Evolutionary conservation across 1,140 invertebrate genomes (phyloP), one percentile per base, ranked within the genome.

Genomic region (Galendromus occidentalis): DNA sequence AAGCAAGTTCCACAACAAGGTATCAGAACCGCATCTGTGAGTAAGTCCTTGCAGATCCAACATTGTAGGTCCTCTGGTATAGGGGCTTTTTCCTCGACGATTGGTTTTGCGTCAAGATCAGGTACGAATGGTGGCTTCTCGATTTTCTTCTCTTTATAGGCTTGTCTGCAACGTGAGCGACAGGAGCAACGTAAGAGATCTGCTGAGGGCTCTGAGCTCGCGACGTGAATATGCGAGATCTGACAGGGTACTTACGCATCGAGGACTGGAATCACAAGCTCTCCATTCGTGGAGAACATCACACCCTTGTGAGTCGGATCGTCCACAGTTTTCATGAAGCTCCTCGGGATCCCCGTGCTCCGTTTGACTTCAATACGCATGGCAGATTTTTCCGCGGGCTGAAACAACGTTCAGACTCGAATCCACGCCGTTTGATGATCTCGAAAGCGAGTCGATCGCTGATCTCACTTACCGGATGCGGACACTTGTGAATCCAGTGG

Each of bases 1-100:
- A 93, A 97, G 28, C 91, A 94, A 75, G 91, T 91, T 18, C 91
- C 92, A 76, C 93, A 98, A 73, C 94, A 98, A 1, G 90, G 89
- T 74, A 93, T 92, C 81, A 96, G 86, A 14, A 97, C 91, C 65
- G 93, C 92, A 79, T 98, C 93, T 0, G 85, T 85, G 64, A 97
- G 80, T n/a, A 97, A 76, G 76, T 95, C 89, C 64, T 88, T 83
- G 76, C 94, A 98, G 42, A 97, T 82, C 42, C 82, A 85, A 76
- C 94, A 98, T 42, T 90, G 76, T 29, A 96, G 76, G 74, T 96
- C 91, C 69, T 89, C 85, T 0, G 91, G 92, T 67, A 95, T 87
- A 72, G 85, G 82, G 7, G 85, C 82, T 71, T 85, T 83, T 63
- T 73, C 72, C 66, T 81, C 79, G 47, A 77, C 74, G 1, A 74